Conservation (phyloP, 2,113 vertebrate species). For the Amazona vittata region DNA sequence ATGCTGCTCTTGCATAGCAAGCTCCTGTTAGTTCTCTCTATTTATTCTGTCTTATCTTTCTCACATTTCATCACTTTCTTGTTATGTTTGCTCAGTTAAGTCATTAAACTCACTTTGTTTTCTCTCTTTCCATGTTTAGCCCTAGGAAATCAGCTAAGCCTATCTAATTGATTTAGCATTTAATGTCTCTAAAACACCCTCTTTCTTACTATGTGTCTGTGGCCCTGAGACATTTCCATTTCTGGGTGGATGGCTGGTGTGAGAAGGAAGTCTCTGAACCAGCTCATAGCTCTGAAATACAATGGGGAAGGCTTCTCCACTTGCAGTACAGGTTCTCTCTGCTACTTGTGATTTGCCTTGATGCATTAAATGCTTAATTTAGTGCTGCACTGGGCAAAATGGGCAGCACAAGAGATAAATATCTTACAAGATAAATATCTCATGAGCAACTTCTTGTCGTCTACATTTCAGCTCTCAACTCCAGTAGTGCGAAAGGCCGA, state of each 20-base stretch:
- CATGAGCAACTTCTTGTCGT: background rate
- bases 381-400: background rate
- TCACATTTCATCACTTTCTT: constrained; percentile 65
- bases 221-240: background rate
- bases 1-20: background rate
- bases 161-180: constrained; percentile 14
- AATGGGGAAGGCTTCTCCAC: background rate
- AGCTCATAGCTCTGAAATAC: background rate
- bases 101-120: constrained; percentile 44
- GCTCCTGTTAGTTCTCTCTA: constrained; percentile 18
- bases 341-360: background rate
- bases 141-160: constrained; percentile 34
- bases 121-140: constrained; percentile 44
- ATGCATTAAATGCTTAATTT: background rate
- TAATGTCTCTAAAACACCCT: constrained; percentile 9
- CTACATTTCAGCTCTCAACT: background rate
- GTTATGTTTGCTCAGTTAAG: constrained; percentile 63
- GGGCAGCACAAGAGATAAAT: background rate
- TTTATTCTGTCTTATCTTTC: constrained; percentile 58
- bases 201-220: background rate
- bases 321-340: background rate
- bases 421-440: background rate
- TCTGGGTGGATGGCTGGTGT: background rate
- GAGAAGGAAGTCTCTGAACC: background rate
- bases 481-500: background rate